A percentile compares a stretch with the other conserved stretches of the same genome.
These are phyloP conservation scores for Pseudochromis fuscus DNA, from an alignment of 2,797 vertebrate species.

Conservation along the genomic window DNA sequence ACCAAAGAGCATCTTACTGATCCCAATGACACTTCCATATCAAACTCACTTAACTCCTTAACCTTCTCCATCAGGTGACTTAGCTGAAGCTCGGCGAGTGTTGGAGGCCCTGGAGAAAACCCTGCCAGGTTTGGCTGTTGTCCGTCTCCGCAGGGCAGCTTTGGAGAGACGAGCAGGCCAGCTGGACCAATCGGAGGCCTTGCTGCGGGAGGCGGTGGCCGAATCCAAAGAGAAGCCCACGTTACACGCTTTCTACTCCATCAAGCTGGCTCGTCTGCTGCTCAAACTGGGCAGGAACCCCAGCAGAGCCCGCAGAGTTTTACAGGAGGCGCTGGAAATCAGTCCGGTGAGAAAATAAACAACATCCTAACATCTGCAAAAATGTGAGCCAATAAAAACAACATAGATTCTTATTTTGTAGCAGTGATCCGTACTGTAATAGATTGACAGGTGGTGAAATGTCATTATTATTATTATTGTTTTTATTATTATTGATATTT, in stretches of 20 bases:
- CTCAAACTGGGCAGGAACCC: conserved; percentile 84
- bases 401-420: background rate
- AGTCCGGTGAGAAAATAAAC: conserved; percentile 84
- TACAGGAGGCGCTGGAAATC: conserved; percentile 87
- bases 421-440: too few species aligned
- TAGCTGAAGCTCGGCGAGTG: conserved; percentile 83
- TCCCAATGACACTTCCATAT: too few species aligned
- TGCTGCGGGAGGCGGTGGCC: conserved; percentile 84
- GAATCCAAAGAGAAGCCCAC: conserved; percentile 84
- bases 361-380: background rate
- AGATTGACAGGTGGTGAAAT: too few species aligned
- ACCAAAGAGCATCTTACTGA: too few species aligned
- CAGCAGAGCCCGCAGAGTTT: conserved; percentile 81
- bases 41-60: background rate
- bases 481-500: too few species aligned
- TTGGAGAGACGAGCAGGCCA: conserved; percentile 87
- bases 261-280: conserved; percentile 88
- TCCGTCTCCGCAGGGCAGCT: conserved; percentile 86
- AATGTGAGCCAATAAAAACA: background rate
- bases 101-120: conserved; percentile 82
- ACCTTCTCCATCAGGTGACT: conserved; percentile 76
- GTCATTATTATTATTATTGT: too few species aligned
- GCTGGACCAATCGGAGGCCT: conserved; percentile 83
- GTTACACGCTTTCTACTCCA: conserved; percentile 88
- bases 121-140: conserved; percentile 85